These are phyloP conservation scores for Hyles euphorbiae DNA, from an alignment of 1,140 invertebrate genomes.

Conservation along the genomic window DNA sequence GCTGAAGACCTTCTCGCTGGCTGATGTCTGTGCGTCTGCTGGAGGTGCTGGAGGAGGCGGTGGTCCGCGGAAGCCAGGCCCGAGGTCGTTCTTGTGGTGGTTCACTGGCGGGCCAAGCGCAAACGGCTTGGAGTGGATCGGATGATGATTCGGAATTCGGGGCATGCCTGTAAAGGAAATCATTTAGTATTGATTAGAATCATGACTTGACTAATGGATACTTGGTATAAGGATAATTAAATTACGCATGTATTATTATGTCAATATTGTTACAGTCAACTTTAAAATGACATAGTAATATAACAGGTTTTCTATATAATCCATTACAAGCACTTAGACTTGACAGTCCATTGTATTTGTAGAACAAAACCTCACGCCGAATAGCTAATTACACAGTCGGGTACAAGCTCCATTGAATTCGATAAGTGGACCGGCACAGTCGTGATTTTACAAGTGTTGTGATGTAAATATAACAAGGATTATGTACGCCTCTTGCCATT, in stretches of 20 bases:
- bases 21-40: slow-evolving; percentile 71
- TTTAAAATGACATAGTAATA: neutral
- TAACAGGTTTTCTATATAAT: neutral
- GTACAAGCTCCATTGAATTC: too few relatives aligned
- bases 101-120: slow-evolving; percentile 67
- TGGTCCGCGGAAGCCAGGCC: slow-evolving; percentile 79
- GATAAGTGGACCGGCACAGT: too few relatives aligned
- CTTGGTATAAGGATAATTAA: too few relatives aligned
- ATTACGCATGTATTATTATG: too few relatives aligned
- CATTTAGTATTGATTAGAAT: neutral
- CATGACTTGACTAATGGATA: too few relatives aligned
- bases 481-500: too few relatives aligned
- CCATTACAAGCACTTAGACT: neutral
- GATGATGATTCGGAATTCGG: slow-evolving; percentile 69
- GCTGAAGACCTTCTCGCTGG: slow-evolving; percentile 71
- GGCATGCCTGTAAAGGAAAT: slow-evolving; percentile 64
- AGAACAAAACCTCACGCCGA: too few relatives aligned
- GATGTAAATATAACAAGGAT: too few relatives aligned
- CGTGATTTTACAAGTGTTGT: too few relatives aligned
- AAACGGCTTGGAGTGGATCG: slow-evolving; percentile 66
- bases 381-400: too few relatives aligned
- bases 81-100: slow-evolving; percentile 69
- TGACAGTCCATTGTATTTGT: too few relatives aligned
- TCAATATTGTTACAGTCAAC: too few relatives aligned
- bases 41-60: slow-evolving; percentile 75